Evolutionary conservation across 1,140 invertebrate genomes (phyloP).

Genomic region (Anastrepha ludens): DNA sequence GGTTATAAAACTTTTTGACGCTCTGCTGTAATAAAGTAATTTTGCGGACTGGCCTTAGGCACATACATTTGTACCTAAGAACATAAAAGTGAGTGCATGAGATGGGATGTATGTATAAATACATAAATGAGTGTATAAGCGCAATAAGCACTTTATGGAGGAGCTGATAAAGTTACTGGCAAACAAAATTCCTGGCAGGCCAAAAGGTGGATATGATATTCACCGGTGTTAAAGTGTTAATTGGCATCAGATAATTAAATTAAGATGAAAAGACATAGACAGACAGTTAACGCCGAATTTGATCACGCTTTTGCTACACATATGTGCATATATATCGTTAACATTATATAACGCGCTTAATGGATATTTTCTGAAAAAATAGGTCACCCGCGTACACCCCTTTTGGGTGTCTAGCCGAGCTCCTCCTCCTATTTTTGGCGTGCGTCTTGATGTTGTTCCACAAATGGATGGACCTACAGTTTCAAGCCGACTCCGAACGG

Average conservation of each 20-base stretch:
- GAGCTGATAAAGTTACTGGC: not conserved
- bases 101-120: not conserved
- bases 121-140: not conserved
- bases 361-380: too few species aligned
- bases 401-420: too few species aligned
- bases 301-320: too few species aligned
- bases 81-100: not conserved
- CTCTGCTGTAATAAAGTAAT: conserved; percentile 43
- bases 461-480: too few species aligned
- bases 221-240: conserved; percentile 27
- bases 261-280: not conserved
- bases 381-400: too few species aligned
- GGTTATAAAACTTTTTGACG: conserved; percentile 33
- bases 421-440: too few species aligned
- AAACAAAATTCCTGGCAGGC: not conserved
- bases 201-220: not conserved
- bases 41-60: not conserved
- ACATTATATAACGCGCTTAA: too few species aligned
- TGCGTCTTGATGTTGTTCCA: too few species aligned
- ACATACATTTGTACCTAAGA: not conserved
- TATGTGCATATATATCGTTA: too few species aligned
- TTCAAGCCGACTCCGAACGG: too few species aligned
- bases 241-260: not conserved
- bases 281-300: too few species aligned
- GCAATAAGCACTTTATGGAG: not conserved